A percentile compares a stretch with the other conserved stretches of the same genome.
These are phyloP conservation scores for Drosophila paramelanica DNA, from an alignment of 2,888 invertebrate species.

Conservation along the genomic window DNA sequence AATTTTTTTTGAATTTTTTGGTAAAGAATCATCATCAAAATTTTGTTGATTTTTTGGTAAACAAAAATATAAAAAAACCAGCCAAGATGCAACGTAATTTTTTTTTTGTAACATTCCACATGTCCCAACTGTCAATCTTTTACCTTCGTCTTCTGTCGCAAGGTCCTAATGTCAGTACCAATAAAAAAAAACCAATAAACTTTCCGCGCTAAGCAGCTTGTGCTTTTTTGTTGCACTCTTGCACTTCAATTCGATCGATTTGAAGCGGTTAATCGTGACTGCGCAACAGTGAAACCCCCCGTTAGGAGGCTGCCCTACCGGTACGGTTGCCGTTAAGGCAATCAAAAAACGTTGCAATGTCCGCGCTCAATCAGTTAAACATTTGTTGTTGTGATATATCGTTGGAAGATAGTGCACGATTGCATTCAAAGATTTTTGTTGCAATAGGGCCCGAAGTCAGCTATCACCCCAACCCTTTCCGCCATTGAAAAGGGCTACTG, in stretches of 20 bases:
- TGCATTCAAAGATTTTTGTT: slow-evolving; percentile 36
- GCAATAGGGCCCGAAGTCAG: slow-evolving; percentile 20
- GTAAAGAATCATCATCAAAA: too few species aligned
- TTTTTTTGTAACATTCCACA: too few species aligned
- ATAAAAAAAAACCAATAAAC: not conserved
- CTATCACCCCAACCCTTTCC: not conserved
- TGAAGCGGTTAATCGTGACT: slow-evolving; percentile 5
- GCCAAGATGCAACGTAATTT: too few species aligned
- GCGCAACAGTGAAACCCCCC: not conserved
- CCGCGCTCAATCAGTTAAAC: slow-evolving; percentile 19
- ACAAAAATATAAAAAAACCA: too few species aligned
- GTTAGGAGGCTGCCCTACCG: slow-evolving; percentile 2
- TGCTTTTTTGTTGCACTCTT: not conserved
- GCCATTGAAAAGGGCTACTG: slow-evolving; percentile 31
- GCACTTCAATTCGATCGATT: not conserved
- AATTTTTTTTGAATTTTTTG: too few species aligned
- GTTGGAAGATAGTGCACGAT: slow-evolving; percentile 25
- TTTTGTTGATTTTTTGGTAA: too few species aligned
- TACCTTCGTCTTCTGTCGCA: not conserved
- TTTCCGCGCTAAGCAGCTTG: too few species aligned
- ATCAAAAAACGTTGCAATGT: slow-evolving; percentile 19
- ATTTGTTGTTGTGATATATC: slow-evolving; percentile 35
- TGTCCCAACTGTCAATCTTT: too few species aligned
- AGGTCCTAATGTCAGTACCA: not conserved
- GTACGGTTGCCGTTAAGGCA: slow-evolving; percentile 4